Evolutionary conservation across 2,888 invertebrate genomes (phyloP), one percentile per base, ranked within the genome.

Genomic region (Sthenelais limicola): DNA sequence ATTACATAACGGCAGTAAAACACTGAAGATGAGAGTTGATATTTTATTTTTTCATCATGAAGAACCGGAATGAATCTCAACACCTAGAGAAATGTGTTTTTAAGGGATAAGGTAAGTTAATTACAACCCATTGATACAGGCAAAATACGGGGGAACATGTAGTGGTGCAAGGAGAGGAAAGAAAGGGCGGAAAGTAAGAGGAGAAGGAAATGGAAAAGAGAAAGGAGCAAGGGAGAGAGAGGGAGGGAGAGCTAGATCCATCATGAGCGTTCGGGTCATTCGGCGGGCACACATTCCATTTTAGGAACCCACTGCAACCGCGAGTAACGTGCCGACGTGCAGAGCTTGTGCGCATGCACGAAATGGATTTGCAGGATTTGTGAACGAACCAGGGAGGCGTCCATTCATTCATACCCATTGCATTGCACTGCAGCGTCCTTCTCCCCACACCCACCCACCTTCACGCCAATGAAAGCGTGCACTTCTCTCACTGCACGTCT

Each of bases 221-320:
- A 43, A 38, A 43, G 7, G 66, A 30, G 62, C 24, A 38, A 12
- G 28, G n/a, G 58, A 18, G 58, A 3, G 68, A 68, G 49, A 3
- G 49, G 32, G 33, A 58, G 58, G n/a, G 38, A 26, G 51, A 51
- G 35, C 9, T 15, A 26, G 69, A 33, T 21, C n/a, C 32, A 33
- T 51, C 2, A 24, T 38, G 47, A n/a, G 18, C 32, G 30, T 33
- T 33, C 26, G 68, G 32, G 47, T 32, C 51, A 43, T 69, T 30
- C 51, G 52, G 69, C 48, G 51, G 52, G 21, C 49, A 48, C 4
- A 21, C 30, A 26, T 26, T 69, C 68, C 49, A 33, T 56, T 56
- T 56, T 56, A 56, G 56, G 56, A 18, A 28, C 56, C 21, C 56
- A 5, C 9, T 24, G 12, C 56, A 43, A 9, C 9, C 43, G 33